Evolutionary conservation across 2,113 vertebrate genomes (phyloP), one percentile per base, ranked within the genome.

Genomic region (Pelecanoides urinatrix): DNA sequence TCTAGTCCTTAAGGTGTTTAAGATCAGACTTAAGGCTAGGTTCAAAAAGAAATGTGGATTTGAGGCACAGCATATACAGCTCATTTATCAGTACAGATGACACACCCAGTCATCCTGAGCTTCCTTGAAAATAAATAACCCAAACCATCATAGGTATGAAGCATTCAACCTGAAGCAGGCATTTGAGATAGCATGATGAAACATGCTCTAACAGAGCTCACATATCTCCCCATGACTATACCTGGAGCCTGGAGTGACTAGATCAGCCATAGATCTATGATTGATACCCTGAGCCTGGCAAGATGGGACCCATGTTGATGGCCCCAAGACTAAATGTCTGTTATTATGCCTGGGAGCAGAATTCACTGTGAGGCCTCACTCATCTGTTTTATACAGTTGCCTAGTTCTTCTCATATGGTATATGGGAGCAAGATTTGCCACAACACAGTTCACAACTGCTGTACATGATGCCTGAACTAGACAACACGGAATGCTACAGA

Each of bases 31-130:
- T 19, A 52, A 70, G 10, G 9, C 21, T 47, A 65, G 7, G 2
- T 77, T 92, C 22, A 44, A 44, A 75, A 75, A 47, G 5, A 68
- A 59, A 75, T 6, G 13, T 62, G 29, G 32, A 26, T 50, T 63
- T 71, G 47, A 82, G 66, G 13, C 29, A 38, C 3, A 45, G 5
- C 0, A 0, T 29, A 9, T 2, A 47, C 23, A 7, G 9, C 34
- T 77, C 11, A n/a, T 30, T 26, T 42, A 30, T 20, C 1, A 2
- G 4, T 53, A 63, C 13, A 42, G 36, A 21, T 42, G 30, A 40
- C 40, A 40, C 40, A 30, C 6, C 3, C 17, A 65, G 14, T 38
- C 30, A 85, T 30, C 19, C 10, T 16, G 34, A 75, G 7, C 22
- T 65, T 75, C 26, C 30, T 38, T n/a, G 23, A 59, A 65, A 53